phyloP scores from a whole-genome alignment of 1,140 invertebrate genomes.

The Yoshiicerus persimilis region DNA sequence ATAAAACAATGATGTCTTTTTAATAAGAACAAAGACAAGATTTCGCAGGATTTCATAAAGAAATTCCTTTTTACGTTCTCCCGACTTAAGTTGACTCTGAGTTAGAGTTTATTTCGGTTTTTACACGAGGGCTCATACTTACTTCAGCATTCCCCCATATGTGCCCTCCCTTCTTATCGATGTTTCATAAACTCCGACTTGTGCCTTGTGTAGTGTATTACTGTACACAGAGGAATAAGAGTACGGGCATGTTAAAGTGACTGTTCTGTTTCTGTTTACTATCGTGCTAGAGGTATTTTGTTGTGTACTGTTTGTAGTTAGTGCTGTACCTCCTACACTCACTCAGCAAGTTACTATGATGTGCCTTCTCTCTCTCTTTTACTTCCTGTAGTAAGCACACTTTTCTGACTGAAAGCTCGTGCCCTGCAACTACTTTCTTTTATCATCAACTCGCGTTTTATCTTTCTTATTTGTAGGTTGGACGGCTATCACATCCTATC shows the following conservation, averaged over 20 bases:
- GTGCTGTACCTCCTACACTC: not conserved
- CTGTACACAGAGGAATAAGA: not conserved
- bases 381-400: not conserved
- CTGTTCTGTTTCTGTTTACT: not conserved
- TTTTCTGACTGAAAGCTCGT: not conserved
- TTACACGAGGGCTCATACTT: not conserved
- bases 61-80: not conserved
- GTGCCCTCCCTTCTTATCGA: not conserved
- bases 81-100: not conserved
- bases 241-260: not conserved
- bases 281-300: not conserved
- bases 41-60: not conserved
- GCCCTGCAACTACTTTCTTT: slow-evolving; percentile 19
- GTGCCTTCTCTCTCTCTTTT: not conserved
- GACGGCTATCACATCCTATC: not conserved
- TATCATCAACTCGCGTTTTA: slow-evolving; percentile 13
- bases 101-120: slow-evolving; percentile 1
- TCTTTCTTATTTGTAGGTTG: not conserved
- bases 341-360: not conserved
- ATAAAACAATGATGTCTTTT: not conserved
- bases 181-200: slow-evolving; percentile 3
- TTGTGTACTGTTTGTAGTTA: not conserved
- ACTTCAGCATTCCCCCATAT: not conserved
- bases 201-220: not conserved
- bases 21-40: not conserved